phyloP scores from a whole-genome alignment of 1,140 invertebrate genomes.

The Amyelois transitella region DNA sequence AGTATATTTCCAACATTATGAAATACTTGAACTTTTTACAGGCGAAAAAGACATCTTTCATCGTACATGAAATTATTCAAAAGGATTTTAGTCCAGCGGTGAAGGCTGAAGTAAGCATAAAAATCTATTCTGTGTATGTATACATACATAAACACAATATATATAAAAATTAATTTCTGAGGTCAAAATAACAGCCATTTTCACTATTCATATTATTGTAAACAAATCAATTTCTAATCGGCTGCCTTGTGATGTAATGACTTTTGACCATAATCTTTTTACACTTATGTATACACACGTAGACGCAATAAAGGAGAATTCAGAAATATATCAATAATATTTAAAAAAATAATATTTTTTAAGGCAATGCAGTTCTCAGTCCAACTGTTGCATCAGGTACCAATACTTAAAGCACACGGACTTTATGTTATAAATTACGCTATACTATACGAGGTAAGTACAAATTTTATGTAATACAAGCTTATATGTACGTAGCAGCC shows the following conservation, averaged over 20 bases:
- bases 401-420: constrained; percentile 34
- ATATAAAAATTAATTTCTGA: no score
- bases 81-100: not conserved
- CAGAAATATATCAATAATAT: not conserved
- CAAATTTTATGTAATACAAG: no score
- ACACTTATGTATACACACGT: not conserved
- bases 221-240: not conserved
- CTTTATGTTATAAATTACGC: constrained; percentile 35
- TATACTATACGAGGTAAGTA: constrained; percentile 36
- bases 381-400: constrained; percentile 43
- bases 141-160: not conserved
- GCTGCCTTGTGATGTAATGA: not conserved
- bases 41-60: not conserved
- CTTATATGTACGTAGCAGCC: no score
- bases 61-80: not conserved
- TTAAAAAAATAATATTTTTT: constrained; percentile 13
- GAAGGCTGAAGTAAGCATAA: not conserved
- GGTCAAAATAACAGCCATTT: no score
- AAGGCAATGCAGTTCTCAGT: constrained; percentile 42
- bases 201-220: no score
- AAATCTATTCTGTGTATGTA: not conserved
- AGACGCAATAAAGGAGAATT: not conserved
- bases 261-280: not conserved
- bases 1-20: no score
- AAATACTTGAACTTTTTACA: not conserved